These are phyloP conservation scores for Pontoporia blainvillei DNA, from an alignment of 2,113 vertebrate genomes.

Conservation along the genomic window DNA sequence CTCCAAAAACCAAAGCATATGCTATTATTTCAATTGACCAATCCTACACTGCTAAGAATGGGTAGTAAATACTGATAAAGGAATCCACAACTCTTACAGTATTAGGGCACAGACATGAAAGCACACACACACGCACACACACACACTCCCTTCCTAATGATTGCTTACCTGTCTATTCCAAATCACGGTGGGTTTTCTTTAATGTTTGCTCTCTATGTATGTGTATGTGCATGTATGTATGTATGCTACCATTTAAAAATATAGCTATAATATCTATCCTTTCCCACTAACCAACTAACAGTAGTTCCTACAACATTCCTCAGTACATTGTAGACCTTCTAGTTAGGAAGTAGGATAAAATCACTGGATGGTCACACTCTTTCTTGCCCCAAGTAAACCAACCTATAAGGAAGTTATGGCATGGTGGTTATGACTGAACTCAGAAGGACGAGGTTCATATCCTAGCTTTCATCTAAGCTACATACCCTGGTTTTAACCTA, in stretches of 20 bases:
- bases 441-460: neutral
- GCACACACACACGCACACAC: neutral
- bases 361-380: too few relatives aligned
- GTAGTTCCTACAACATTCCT: neutral
- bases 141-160: neutral
- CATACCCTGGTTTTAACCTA: neutral
- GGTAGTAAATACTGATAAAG: neutral
- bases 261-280: neutral
- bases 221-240: neutral
- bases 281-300: neutral
- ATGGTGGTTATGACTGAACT: neutral
- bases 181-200: neutral
- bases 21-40: neutral
- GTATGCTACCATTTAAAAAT: neutral
- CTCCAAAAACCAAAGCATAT: neutral
- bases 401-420: neutral
- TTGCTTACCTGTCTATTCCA: neutral
- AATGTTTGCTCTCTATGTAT: neutral
- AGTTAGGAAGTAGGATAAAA: neutral
- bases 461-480: neutral
- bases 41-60: neutral
- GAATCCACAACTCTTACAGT: neutral
- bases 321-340: neutral
- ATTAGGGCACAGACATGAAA: neutral
- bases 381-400: neutral